phyloP scores from a whole-genome alignment of 2,888 invertebrate genomes.

The Tineola bisselliella region DNA sequence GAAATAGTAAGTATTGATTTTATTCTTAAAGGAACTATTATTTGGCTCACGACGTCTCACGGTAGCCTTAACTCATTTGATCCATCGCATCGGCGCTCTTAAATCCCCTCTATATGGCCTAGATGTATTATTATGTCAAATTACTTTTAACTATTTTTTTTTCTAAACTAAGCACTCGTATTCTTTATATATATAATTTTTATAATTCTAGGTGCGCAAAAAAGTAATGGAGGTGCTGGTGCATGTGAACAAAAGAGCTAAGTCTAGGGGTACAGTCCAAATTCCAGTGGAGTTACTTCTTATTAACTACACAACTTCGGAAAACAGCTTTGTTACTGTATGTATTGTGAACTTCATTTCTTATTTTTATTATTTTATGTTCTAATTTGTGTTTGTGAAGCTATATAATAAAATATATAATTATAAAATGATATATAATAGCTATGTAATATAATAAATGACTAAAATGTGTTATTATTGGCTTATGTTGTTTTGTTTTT shows the following conservation, averaged over 20 bases:
- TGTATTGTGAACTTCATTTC: constrained; percentile 29
- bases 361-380: too few species aligned
- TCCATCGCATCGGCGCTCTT: too few species aligned
- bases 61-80: too few species aligned
- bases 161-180: not conserved
- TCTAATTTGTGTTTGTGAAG: too few species aligned
- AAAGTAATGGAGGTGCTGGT: constrained; percentile 93
- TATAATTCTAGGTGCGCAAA: constrained; percentile 51
- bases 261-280: constrained; percentile 83
- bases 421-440: too few species aligned
- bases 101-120: too few species aligned
- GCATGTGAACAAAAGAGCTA: constrained; percentile 90
- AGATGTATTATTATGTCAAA: not conserved
- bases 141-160: not conserved
- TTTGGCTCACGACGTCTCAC: too few species aligned
- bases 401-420: too few species aligned
- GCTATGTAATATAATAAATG: too few species aligned
- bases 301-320: constrained; percentile 73
- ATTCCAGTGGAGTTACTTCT: constrained; percentile 87
- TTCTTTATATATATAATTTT: not conserved
- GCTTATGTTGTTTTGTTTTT: not conserved
- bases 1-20: constrained; percentile 72
- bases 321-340: constrained; percentile 82
- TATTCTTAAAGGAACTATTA: not conserved
- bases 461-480: too few species aligned